phyloP scores from a whole-genome alignment of 1,140 invertebrate genomes.

The Bombus haemorrhoidalis region DNA sequence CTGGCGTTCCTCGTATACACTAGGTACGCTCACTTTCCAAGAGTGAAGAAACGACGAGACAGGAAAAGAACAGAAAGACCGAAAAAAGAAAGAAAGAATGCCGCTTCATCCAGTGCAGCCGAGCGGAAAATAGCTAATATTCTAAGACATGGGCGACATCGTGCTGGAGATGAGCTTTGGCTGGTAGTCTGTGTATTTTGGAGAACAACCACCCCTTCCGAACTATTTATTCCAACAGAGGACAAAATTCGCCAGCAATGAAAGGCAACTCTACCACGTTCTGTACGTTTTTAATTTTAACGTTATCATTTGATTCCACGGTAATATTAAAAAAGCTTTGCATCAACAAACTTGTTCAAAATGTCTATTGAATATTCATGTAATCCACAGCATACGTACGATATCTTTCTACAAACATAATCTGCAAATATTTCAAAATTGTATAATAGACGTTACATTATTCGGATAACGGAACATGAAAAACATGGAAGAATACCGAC shows the following conservation, averaged over 20 bases:
- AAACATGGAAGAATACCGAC: too few species aligned
- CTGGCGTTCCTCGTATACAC: neutral
- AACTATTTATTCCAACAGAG: neutral
- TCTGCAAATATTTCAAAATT: too few species aligned
- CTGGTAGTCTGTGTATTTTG: slow-evolving; percentile 41
- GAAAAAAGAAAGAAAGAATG: slow-evolving; percentile 45
- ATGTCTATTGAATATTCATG: neutral
- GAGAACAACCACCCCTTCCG: neutral
- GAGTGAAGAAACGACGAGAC: slow-evolving; percentile 9
- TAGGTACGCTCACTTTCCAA: neutral
- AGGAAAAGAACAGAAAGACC: neutral
- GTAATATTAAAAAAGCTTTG: slow-evolving; percentile 3
- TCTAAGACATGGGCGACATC: slow-evolving; percentile 66
- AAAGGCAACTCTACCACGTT: neutral
- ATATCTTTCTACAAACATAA: too few species aligned
- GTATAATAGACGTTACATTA: too few species aligned
- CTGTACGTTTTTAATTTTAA: slow-evolving; percentile 16
- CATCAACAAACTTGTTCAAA: too few species aligned
- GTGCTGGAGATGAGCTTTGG: slow-evolving; percentile 57
- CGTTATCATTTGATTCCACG: slow-evolving; percentile 37
- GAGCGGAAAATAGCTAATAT: slow-evolving; percentile 74
- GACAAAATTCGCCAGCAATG: slow-evolving; percentile 29
- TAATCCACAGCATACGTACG: neutral
- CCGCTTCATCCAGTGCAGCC: slow-evolving; percentile 63
- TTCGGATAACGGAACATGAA: too few species aligned